Percentiles rank a stretch among this genome's conserved stretches.
Conservation (phyloP, 23 tunicate species). For the Ciona savignyi region DNA sequence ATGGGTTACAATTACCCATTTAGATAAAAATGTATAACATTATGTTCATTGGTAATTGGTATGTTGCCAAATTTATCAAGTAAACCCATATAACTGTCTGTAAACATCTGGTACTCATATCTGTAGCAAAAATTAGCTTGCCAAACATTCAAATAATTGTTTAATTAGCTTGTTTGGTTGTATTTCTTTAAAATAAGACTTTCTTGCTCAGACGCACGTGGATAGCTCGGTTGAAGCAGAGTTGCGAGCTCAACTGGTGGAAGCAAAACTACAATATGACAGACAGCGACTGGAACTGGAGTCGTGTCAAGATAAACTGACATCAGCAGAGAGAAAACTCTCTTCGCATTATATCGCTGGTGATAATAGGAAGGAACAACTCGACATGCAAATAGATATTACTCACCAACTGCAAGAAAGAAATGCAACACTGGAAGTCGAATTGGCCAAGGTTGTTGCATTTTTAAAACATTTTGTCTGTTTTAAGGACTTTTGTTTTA, state of each 20-base stretch:
- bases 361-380: conserved; percentile 29
- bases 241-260: conserved; percentile 18
- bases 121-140: too few relatives aligned
- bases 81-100: too few relatives aligned
- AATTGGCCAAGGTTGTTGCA: conserved; percentile 56
- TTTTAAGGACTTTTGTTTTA: background rate
- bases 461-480: too few relatives aligned
- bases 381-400: conserved; percentile 35
- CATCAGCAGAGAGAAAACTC: conserved; percentile 18
- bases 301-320: conserved; percentile 6
- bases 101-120: too few relatives aligned
- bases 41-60: too few relatives aligned
- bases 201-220: background rate
- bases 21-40: too few relatives aligned
- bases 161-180: background rate
- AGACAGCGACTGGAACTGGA: conserved; percentile 12
- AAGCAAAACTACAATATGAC: conserved; percentile 12
- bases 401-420: conserved; percentile 38
- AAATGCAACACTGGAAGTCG: conserved; percentile 45
- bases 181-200: background rate
- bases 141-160: background rate
- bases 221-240: background rate
- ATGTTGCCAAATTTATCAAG: too few relatives aligned
- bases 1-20: too few relatives aligned
- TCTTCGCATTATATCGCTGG: conserved; percentile 20